Evolutionary conservation across 1,140 invertebrate species (phyloP).

Genomic region (Zaprionus inermis): DNA sequence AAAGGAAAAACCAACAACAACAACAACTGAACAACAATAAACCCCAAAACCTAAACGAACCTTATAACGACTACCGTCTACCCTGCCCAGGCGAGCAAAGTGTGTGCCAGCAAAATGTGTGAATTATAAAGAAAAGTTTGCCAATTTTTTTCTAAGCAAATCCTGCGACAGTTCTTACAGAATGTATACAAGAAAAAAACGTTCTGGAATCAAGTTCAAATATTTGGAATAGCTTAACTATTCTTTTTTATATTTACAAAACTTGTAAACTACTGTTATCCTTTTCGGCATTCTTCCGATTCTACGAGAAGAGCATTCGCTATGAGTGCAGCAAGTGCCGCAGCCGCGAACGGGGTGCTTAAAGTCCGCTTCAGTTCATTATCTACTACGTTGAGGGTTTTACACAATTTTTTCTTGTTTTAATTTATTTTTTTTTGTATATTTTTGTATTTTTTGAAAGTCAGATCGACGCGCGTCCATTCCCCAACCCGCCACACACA

Average conservation of each 20-base stretch:
- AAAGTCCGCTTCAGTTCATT: slow-evolving; percentile 14
- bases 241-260: neutral
- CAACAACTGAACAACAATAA: slow-evolving; percentile 9
- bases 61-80: slow-evolving; percentile 6
- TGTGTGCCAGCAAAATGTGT: neutral
- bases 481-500: no score
- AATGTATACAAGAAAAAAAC: neutral
- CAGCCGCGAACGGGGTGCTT: slow-evolving; percentile 3
- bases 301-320: neutral
- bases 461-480: slow-evolving; percentile 14
- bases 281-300: no score
- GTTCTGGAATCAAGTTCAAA: neutral
- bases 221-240: neutral
- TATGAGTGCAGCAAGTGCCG: slow-evolving; percentile 3
- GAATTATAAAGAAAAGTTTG: neutral
- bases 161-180: neutral
- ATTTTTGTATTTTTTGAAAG: slow-evolving; percentile 37
- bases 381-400: slow-evolving; percentile 3
- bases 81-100: neutral
- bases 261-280: neutral
- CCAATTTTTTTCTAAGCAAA: neutral
- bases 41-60: slow-evolving; percentile 16
- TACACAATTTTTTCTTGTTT: slow-evolving; percentile 4
- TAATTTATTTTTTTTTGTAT: slow-evolving; percentile 14
- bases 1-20: slow-evolving; percentile 17